These are phyloP conservation scores for Machimus rusticus DNA, from an alignment of 2,888 invertebrate genomes.

Conservation along the genomic window DNA sequence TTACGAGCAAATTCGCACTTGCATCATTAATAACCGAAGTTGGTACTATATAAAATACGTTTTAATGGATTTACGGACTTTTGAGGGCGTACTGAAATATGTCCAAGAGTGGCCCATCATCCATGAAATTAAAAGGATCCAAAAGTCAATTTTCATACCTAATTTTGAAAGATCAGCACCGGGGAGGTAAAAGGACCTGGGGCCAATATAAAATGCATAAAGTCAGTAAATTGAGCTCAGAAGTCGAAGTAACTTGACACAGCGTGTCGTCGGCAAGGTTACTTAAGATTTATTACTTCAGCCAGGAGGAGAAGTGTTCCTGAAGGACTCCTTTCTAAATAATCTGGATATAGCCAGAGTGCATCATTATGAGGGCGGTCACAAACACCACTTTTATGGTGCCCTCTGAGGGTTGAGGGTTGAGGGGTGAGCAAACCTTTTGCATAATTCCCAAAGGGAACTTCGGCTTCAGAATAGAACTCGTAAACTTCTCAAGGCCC, in stretches of 20 bases:
- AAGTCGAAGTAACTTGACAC: background rate
- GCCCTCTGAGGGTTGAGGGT: background rate
- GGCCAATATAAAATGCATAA: background rate
- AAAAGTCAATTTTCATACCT: background rate
- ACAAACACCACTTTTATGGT: background rate
- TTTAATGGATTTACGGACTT: background rate
- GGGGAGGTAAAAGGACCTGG: background rate
- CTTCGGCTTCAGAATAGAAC: background rate
- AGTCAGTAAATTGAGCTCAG: background rate
- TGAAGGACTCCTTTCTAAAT: background rate
- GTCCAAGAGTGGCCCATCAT: background rate
- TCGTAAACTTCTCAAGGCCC: background rate
- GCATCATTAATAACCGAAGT: background rate
- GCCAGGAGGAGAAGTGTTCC: background rate
- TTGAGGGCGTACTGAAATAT: background rate
- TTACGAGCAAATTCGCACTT: background rate
- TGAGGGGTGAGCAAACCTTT: background rate
- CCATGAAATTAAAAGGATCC: background rate
- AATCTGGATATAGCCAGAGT: background rate
- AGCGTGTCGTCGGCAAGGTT: background rate
- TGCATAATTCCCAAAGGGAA: background rate
- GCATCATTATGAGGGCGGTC: background rate
- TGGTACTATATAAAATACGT: background rate
- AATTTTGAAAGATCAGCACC: background rate
- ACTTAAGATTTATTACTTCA: background rate